phyloP scores from a whole-genome alignment of 1,140 invertebrate genomes.

The Sitophilus oryzae region DNA sequence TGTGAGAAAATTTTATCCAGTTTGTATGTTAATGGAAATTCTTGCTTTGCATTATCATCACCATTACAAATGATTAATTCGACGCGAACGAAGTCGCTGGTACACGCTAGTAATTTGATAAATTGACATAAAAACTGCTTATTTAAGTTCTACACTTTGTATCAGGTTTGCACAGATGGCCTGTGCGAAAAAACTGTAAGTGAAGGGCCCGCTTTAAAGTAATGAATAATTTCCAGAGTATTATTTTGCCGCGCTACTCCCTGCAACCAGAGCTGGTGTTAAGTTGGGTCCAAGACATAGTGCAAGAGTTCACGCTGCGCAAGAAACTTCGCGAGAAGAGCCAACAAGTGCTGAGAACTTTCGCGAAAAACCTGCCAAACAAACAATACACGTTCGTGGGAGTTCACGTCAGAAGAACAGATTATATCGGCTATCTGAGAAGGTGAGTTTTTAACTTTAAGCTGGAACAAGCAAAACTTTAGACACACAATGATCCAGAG shows the following conservation, averaged over 20 bases:
- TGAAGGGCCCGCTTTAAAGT: too few relatives aligned
- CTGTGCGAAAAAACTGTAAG: too few relatives aligned
- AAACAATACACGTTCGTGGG: conserved; percentile 49
- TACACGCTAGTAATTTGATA: too few relatives aligned
- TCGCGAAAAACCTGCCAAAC: conserved; percentile 37
- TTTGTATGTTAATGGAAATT: too few relatives aligned
- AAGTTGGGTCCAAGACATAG: conserved; percentile 52
- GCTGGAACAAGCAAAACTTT: neutral
- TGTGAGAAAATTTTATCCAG: too few relatives aligned
- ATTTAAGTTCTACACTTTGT: too few relatives aligned
- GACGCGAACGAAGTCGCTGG: too few relatives aligned
- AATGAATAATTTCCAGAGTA: conserved; percentile 40
- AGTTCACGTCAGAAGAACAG: conserved; percentile 56
- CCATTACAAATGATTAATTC: too few relatives aligned
- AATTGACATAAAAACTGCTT: too few relatives aligned
- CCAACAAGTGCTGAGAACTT: conserved; percentile 44
- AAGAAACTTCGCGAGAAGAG: conserved; percentile 46
- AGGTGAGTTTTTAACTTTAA: conserved; percentile 8
- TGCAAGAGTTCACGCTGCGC: conserved; percentile 53
- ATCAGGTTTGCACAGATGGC: too few relatives aligned
- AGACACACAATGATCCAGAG: neutral
- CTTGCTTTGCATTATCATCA: too few relatives aligned
- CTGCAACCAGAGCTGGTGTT: conserved; percentile 53
- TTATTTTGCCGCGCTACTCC: conserved; percentile 53
- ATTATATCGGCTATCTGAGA: conserved; percentile 54